A percentile compares a stretch with the other conserved stretches of the same genome.
These are phyloP conservation scores for Manis javanica DNA, from an alignment of 2,797 vertebrate genomes.

Conservation along the genomic window DNA sequence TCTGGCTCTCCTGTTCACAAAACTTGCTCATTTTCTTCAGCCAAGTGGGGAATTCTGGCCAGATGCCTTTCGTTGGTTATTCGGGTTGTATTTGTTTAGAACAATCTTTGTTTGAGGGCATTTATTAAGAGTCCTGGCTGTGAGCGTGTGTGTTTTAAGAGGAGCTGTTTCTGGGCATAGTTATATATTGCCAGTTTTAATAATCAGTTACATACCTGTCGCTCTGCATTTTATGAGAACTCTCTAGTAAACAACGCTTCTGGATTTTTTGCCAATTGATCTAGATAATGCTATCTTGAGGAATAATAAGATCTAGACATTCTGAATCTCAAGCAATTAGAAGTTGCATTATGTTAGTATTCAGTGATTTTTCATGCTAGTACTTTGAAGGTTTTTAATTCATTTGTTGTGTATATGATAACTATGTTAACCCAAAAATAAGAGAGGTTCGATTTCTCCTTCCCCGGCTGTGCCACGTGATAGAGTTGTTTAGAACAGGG, in stretches of 20 bases:
- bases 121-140: neutral
- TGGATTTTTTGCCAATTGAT: conserved; percentile 41
- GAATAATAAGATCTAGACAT: neutral
- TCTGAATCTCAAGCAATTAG: neutral
- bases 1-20: neutral
- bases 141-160: neutral
- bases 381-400: neutral
- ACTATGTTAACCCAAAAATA: neutral
- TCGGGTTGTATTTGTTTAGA: conserved; percentile 22
- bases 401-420: neutral
- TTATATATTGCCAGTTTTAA: neutral
- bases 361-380: neutral
- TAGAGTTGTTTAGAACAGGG: neutral
- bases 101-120: neutral
- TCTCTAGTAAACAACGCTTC: neutral
- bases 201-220: neutral
- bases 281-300: neutral
- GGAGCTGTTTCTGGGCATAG: neutral
- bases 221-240: neutral
- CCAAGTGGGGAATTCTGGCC: neutral
- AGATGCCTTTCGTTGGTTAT: neutral
- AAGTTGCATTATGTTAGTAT: conserved; percentile 19
- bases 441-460: neutral
- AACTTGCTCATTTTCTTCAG: neutral
- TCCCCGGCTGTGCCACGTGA: neutral